These are phyloP conservation scores for Lithobius niger DNA, from an alignment of 1,140 invertebrate genomes.

Conservation along the genomic window DNA sequence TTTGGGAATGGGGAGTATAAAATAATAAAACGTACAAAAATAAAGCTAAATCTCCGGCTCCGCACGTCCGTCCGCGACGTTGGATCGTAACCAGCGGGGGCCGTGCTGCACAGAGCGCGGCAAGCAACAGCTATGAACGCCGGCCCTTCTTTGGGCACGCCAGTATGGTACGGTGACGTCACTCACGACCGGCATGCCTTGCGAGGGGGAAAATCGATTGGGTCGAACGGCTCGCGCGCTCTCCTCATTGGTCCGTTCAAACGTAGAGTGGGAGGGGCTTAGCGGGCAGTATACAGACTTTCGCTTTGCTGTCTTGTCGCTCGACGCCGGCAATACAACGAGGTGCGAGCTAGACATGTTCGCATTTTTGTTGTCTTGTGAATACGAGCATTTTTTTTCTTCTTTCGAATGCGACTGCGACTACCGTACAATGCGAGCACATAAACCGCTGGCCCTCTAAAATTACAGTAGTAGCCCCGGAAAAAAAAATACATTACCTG, in stretches of 20 bases:
- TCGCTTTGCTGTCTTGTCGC: too few relatives aligned
- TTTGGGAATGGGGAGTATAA: neutral
- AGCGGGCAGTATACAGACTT: too few relatives aligned
- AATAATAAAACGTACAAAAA: slow-evolving; percentile 6
- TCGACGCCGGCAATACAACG: too few relatives aligned
- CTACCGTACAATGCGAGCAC: too few relatives aligned
- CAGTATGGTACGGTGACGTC: slow-evolving; percentile 3
- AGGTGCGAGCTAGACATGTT: too few relatives aligned
- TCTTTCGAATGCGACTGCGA: too few relatives aligned
- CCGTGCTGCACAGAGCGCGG: slow-evolving; percentile 5
- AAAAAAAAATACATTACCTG: too few relatives aligned
- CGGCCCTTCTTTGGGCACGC: slow-evolving; percentile 4
- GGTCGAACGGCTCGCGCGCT: neutral
- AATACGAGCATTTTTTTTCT: too few relatives aligned
- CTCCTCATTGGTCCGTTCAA: neutral
- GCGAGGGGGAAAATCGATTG: neutral
- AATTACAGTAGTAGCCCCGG: too few relatives aligned
- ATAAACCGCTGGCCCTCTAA: too few relatives aligned
- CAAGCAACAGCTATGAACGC: neutral
- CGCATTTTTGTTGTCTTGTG: too few relatives aligned
- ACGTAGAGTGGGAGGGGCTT: neutral
- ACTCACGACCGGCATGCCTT: neutral
- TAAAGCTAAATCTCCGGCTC: slow-evolving; percentile 10
- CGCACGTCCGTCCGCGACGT: too few relatives aligned
- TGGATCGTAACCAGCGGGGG: slow-evolving; percentile 8